Percentiles rank a stretch among this genome's conserved stretches.
Evolutionary conservation across 1,140 invertebrate genomes (phyloP).

Genomic region (Hyphantria cunea): DNA sequence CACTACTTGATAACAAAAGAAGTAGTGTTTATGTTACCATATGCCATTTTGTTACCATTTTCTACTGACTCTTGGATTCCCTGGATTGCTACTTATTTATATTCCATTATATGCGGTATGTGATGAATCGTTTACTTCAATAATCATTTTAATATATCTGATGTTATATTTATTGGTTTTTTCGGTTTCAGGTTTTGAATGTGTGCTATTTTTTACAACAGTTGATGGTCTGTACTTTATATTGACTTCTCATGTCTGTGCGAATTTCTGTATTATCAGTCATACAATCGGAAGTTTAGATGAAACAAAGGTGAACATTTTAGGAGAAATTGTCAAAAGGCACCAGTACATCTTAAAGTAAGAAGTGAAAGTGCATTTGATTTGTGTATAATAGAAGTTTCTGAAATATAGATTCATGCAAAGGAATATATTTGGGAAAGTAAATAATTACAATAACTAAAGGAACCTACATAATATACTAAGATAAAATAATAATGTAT

Average conservation of each 20-base stretch:
- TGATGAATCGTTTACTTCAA: conserved; percentile 11
- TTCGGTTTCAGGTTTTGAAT: conserved; percentile 50
- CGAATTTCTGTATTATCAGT: conserved; percentile 49
- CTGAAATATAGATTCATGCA: no score
- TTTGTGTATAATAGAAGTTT: no score
- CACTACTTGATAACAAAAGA: conserved; percentile 42
- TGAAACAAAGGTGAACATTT: conserved; percentile 12
- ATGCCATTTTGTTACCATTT: conserved; percentile 53
- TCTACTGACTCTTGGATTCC: conserved; percentile 43
- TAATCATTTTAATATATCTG: background rate
- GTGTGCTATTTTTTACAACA: conserved; percentile 52
- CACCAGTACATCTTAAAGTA: conserved; percentile 59
- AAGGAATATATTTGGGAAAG: no score
- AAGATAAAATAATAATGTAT: no score
- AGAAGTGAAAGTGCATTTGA: conserved; percentile 22
- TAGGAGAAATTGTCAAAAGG: conserved; percentile 44
- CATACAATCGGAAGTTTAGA: conserved; percentile 40
- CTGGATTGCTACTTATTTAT: conserved; percentile 50
- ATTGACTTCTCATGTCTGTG: conserved; percentile 54
- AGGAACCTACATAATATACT: no score
- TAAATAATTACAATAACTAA: no score
- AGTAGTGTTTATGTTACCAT: conserved; percentile 47
- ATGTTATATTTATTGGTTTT: background rate
- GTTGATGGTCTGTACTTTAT: conserved; percentile 57
- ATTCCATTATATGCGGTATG: conserved; percentile 54